Evolutionary conservation across 2,113 vertebrate genomes (phyloP).

Genomic region (Pogona vitticeps): DNA sequence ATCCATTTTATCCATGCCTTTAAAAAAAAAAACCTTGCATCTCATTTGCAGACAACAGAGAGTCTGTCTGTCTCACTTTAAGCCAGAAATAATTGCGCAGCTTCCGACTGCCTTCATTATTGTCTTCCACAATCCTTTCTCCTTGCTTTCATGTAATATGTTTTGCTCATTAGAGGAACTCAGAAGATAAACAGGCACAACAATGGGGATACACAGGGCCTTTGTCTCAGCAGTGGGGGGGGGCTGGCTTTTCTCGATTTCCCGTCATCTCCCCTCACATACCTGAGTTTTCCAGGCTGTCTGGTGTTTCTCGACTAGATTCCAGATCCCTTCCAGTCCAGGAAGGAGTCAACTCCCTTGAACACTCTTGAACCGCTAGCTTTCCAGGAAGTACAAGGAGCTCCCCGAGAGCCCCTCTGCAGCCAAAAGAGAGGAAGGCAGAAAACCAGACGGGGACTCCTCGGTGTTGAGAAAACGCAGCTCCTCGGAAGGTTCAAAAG

Average conservation of each 20-base stretch:
- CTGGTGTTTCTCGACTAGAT: neutral
- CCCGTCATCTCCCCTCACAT: neutral
- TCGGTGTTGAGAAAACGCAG: neutral
- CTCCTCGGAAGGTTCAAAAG: constrained; percentile 15
- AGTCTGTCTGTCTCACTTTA: neutral
- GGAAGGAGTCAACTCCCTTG: neutral
- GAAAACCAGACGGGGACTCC: neutral
- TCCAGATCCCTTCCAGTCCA: neutral
- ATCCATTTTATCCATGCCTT: neutral
- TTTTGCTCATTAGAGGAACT: constrained; percentile 5
- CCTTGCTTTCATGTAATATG: neutral
- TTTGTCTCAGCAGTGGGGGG: rapidly evolving
- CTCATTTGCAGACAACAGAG: neutral
- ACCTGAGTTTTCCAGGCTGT: neutral
- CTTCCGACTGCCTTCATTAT: neutral
- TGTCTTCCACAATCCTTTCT: rapidly evolving
- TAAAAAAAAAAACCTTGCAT: neutral
- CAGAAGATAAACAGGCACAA: neutral
- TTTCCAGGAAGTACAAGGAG: neutral
- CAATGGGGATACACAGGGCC: rapidly evolving
- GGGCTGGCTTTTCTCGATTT: neutral
- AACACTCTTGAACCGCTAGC: neutral
- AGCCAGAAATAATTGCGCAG: neutral
- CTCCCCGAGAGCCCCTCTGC: neutral
- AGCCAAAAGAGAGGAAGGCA: constrained; percentile 20